These are phyloP conservation scores for Agrotis ipsilon DNA, from an alignment of 2,888 invertebrate species.

Conservation along the genomic window DNA sequence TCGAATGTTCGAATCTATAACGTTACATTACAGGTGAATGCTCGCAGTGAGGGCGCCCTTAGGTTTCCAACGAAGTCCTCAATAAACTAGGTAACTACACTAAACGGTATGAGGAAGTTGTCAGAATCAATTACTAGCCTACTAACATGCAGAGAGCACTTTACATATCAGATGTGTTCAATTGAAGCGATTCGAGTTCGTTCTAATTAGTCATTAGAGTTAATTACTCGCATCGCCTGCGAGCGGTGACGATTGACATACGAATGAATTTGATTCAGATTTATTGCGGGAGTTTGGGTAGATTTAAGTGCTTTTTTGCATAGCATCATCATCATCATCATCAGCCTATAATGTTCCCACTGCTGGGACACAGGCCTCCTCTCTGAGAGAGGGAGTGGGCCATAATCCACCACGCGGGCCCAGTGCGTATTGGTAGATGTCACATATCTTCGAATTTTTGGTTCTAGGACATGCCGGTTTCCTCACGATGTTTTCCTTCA, in stretches of 20 bases:
- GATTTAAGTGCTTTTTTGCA: not conserved
- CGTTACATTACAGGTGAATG: too few relatives aligned
- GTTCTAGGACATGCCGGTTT: too few relatives aligned
- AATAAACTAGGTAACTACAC: slow-evolving; percentile 12
- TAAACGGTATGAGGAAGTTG: slow-evolving; percentile 45
- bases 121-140: slow-evolving; percentile 32
- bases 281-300: not conserved
- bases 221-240: slow-evolving; percentile 45
- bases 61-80: not conserved
- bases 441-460: too few relatives aligned
- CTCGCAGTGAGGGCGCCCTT: too few relatives aligned
- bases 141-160: slow-evolving; percentile 41
- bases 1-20: too few relatives aligned
- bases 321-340: too few relatives aligned
- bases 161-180: slow-evolving; percentile 61
- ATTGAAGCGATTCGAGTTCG: slow-evolving; percentile 48
- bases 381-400: too few relatives aligned
- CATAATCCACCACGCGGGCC: too few relatives aligned
- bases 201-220: slow-evolving; percentile 48
- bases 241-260: slow-evolving; percentile 48
- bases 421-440: too few relatives aligned
- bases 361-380: too few relatives aligned
- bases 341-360: too few relatives aligned
- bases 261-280: not conserved
- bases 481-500: too few relatives aligned